Percentiles rank a stretch among this genome's conserved stretches.
These are phyloP conservation scores for Callitettix versicolor DNA, from an alignment of 1,140 invertebrate species.

Conservation along the genomic window DNA sequence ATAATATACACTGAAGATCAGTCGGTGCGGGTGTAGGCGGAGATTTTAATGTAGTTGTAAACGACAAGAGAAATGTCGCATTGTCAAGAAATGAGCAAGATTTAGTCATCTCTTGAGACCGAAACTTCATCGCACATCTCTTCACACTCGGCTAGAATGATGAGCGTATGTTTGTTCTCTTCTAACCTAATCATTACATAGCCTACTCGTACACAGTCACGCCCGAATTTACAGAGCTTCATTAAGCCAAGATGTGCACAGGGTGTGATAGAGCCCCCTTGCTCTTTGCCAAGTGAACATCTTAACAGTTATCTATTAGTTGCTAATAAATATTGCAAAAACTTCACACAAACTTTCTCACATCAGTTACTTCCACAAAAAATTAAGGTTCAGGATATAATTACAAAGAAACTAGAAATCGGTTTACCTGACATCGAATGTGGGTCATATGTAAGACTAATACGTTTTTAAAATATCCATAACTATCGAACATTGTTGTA, in stretches of 20 bases:
- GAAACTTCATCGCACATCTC: neutral
- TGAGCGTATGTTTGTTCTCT: neutral
- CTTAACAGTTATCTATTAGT: too few relatives aligned
- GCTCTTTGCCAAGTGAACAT: neutral
- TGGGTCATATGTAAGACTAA: too few relatives aligned
- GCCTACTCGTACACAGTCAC: neutral
- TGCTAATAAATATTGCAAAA: too few relatives aligned
- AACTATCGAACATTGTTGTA: too few relatives aligned
- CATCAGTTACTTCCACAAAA: too few relatives aligned
- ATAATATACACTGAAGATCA: constrained; percentile 4
- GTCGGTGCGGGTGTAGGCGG: neutral
- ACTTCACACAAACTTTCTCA: too few relatives aligned
- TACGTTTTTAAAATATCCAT: too few relatives aligned
- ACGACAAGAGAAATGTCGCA: neutral
- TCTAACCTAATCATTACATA: neutral
- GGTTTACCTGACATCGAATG: too few relatives aligned
- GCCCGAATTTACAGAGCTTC: neutral
- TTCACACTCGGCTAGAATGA: neutral
- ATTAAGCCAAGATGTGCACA: neutral
- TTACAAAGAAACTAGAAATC: too few relatives aligned
- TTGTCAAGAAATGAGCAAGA: constrained; percentile 13
- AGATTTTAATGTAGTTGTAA: constrained; percentile 4
- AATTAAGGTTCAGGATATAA: too few relatives aligned
- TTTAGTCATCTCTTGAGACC: constrained; percentile 2
- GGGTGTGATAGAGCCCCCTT: neutral